Evolutionary conservation across 2,113 vertebrate species (phyloP), one percentile per base, ranked within the genome.

Genomic region (Crotophaga sulcirostris): DNA sequence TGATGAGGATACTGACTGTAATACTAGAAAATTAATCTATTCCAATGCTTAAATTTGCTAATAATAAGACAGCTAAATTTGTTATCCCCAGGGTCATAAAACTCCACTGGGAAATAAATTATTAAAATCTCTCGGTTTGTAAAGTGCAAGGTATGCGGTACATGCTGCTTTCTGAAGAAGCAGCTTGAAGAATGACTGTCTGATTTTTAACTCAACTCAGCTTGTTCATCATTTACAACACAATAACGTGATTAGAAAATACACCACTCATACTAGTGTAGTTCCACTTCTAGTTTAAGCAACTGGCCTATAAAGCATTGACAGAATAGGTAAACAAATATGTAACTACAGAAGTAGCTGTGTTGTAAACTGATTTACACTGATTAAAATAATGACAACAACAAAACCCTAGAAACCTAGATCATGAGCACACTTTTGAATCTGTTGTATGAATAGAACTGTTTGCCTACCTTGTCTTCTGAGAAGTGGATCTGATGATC

Each of bases 21-120:
- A 84, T 96, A 80, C 91, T 94, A 73, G 78, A 38, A 91, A 95
- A 93, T 91, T 58, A 87, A 93, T 90, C 72, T 95, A 59, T 95
- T 84, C 36, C 74, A 82, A 42, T 82, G 85, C 64, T 88, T 92
- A 86, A 94, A 34, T 5, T 2, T 1, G 16, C 79, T 87, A 88
- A 93, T 94, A 91, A 94, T 90, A 90, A 95, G 89, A 44, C 85
- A 91, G 94, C 78, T 92, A 89, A 80, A 77, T 92, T 86, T 97
- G 75, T 92, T 90, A 94, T 95, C 77, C 59, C 82, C 1, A 2
- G 89, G 74, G 89, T 90, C 84, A 77, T 72, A 82, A 84, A 88
- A 54, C 47, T 95, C 92, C 20, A 28, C 18, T 11, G 76, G 83
- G 94, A 93, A 92, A 93, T 87, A 91, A 87, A 85, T 95, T 89